Evolutionary conservation across 2,797 vertebrate species (phyloP), one percentile per base, ranked within the genome.

Genomic region (Moxostoma hubbsi): DNA sequence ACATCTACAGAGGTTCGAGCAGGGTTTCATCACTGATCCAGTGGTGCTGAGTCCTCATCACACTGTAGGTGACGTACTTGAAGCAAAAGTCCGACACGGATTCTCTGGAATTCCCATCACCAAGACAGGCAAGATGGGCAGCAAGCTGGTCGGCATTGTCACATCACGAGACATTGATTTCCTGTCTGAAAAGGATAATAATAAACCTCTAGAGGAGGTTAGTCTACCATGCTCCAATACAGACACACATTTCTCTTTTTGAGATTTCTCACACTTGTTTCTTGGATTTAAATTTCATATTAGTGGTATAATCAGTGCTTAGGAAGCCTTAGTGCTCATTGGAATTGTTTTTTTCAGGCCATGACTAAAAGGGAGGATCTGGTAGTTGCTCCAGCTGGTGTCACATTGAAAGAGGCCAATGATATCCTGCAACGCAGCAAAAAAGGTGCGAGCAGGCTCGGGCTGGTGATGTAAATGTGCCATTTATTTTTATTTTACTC

Each of bases 401-500:
- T 98, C 70, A 97, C 96, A 0, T 89, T 98, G 49, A 98, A 97
- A 85, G 96, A 98, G 83, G 97, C 97, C 73, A 98, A 98, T 15
- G 96, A 98, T 87, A 97, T 98, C 81, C 91, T 98, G 77, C 97
- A 98, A 88, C 95, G 95, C 81, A 98, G 97, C 91, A 98, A 98
- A 88, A 98, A 97, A 94, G 97, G 97, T 98, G 79, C 80, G 24
- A 51, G 46, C 11, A 63, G 8, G n/a, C 24, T 11, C 10, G 8
- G 24, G 9, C 66, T 13, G 24, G 24, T 24, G 16, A 7, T 36
- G 12, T 18, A 68, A n/a, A 6, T 36, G 5, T 5, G n/a, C 6
- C 11, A 65, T n/a, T 65, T 45, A 2, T 5, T 15, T 5, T 7
- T n/a, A 15, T 55, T 46, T 18, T 9, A 71, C 57, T 43, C 3